Conservation (phyloP, 30 jellyfish, hydroid and myxozoan species). For the Cassiopea andromeda region DNA sequence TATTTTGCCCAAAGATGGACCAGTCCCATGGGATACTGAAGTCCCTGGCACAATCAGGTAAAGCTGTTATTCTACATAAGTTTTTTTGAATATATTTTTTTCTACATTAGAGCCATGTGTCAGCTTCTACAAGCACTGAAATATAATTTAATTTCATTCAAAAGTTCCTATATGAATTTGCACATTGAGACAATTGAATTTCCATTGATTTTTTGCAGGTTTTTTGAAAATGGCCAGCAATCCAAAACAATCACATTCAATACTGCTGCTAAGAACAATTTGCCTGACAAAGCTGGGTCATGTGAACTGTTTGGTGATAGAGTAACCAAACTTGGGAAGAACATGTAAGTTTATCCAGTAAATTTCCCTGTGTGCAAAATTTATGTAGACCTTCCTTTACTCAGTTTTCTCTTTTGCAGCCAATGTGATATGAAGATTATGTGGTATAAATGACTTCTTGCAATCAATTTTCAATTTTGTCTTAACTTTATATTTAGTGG, state of each 20-base stretch:
- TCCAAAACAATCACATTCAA: slow-evolving; percentile 50
- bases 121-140: no score
- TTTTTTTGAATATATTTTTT: no score
- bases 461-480: no score
- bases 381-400: not conserved
- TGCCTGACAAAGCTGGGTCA: slow-evolving; percentile 93
- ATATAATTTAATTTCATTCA: no score
- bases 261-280: slow-evolving; percentile 64
- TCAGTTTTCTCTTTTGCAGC: not conserved
- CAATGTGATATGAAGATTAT: no score
- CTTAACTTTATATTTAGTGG: no score
- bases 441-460: no score
- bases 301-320: slow-evolving; percentile 90
- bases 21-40: slow-evolving; percentile 94
- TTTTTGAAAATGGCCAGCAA: slow-evolving; percentile 51
- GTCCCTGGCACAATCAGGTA: slow-evolving; percentile 96
- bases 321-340: slow-evolving; percentile 85
- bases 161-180: no score
- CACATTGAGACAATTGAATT: no score
- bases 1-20: slow-evolving; percentile 87
- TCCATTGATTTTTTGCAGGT: slow-evolving; percentile 7
- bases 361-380: not conserved
- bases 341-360: slow-evolving; percentile 74
- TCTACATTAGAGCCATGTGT: no score
- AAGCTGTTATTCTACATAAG: not conserved